phyloP scores from a whole-genome alignment of 2,888 invertebrate species.

The Netelia melanura region DNA sequence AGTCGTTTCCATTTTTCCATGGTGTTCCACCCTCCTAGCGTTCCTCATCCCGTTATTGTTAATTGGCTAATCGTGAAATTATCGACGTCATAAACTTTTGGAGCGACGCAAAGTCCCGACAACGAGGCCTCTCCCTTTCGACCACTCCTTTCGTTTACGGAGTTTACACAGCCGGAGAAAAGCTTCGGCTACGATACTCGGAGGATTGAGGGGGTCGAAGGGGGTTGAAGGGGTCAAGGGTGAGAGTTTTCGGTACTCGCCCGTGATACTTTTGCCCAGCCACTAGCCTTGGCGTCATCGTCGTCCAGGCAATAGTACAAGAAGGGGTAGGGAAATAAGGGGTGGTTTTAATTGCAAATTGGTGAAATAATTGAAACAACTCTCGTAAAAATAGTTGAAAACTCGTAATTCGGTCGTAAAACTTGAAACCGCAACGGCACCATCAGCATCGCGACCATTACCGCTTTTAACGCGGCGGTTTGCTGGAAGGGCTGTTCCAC shows the following conservation, averaged over 20 bases:
- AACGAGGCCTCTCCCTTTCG: conserved; percentile 74
- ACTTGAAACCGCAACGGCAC: conserved; percentile 81
- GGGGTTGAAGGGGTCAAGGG: conserved; percentile 63
- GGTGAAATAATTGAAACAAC: conserved; percentile 85
- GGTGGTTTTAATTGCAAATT: conserved; percentile 84
- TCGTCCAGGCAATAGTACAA: conserved; percentile 70
- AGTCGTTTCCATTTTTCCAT: no score
- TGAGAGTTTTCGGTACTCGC: conserved; percentile 58
- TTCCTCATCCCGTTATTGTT: conserved; percentile 69
- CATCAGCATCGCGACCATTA: conserved; percentile 79
- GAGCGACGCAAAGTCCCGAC: conserved; percentile 60
- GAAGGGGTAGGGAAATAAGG: conserved; percentile 45
- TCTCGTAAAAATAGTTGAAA: conserved; percentile 85
- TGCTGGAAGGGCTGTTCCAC: conserved; percentile 68
- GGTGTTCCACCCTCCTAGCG: no score
- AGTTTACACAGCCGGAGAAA: conserved; percentile 23
- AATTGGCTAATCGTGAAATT: conserved; percentile 81
- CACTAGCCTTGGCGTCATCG: conserved; percentile 37
- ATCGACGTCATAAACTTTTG: conserved; percentile 79
- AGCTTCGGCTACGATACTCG: conserved; percentile 39
- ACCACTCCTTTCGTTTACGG: conserved; percentile 61
- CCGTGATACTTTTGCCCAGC: conserved; percentile 39
- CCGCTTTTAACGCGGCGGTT: conserved; percentile 66
- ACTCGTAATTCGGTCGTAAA: conserved; percentile 84
- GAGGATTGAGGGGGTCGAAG: neutral